These are phyloP conservation scores for Tetraneura akinire DNA, from an alignment of 1,140 invertebrate species.

Conservation along the genomic window DNA sequence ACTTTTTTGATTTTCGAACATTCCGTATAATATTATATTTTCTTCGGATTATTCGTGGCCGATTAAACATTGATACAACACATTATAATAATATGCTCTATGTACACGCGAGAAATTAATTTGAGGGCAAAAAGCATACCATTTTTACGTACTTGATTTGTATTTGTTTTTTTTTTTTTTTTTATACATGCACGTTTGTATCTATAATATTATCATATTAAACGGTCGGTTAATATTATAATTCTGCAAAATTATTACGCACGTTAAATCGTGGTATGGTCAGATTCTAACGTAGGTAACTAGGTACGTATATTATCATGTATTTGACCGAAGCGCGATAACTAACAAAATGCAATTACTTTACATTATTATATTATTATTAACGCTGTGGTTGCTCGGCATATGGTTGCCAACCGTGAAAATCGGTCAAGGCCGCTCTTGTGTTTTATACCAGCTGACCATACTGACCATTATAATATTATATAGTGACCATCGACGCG, in stretches of 20 bases:
- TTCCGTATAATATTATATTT: not conserved
- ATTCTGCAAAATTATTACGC: not conserved
- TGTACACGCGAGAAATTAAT: not conserved
- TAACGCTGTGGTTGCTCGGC: constrained; percentile 7
- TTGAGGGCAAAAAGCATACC: not conserved
- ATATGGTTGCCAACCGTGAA: constrained; percentile 25
- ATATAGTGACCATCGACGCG: not conserved
- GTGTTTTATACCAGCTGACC: not conserved
- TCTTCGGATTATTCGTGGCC: not conserved
- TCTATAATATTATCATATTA: not conserved
- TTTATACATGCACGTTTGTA: not conserved
- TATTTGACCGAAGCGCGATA: constrained; percentile 7
- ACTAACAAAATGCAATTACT: constrained; percentile 22
- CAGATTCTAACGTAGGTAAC: no score
- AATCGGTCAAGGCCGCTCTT: constrained; percentile 31
- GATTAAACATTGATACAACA: not conserved
- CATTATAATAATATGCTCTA: not conserved
- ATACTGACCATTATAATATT: no score
- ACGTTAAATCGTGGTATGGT: constrained; percentile 9
- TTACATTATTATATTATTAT: no score
- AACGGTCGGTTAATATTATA: not conserved
- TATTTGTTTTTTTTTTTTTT: not conserved
- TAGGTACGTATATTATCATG: not conserved
- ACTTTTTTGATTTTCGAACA: no score
- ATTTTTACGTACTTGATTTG: not conserved